A percentile compares a stretch with the other conserved stretches of the same genome.
These are phyloP conservation scores for Leucoraja erinaceus DNA, from an alignment of 2,113 vertebrate genomes.

Conservation along the genomic window DNA sequence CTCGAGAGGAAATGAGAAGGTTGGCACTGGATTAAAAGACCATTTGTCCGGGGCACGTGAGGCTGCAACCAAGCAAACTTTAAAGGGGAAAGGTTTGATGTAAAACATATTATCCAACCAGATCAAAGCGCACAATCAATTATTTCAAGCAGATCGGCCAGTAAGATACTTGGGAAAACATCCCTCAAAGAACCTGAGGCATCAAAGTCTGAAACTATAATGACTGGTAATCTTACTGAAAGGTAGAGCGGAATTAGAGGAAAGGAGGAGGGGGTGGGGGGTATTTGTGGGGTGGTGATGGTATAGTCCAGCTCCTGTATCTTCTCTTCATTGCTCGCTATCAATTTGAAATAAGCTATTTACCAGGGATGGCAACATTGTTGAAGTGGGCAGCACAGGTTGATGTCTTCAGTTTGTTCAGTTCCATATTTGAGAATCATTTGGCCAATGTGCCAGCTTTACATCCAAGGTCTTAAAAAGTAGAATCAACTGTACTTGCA, in stretches of 20 bases:
- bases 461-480: background rate
- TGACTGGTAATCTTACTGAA: too few species aligned
- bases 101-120: constrained; percentile 27
- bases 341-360: background rate
- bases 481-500: background rate
- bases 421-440: background rate
- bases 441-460: background rate
- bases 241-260: too few species aligned
- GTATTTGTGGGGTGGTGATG: too few species aligned
- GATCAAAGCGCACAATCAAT: constrained; percentile 25
- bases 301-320: too few species aligned
- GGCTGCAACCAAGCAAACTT: constrained; percentile 14
- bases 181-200: background rate
- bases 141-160: background rate
- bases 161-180: background rate
- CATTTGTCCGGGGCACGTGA: background rate
- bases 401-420: background rate
- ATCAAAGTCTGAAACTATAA: background rate
- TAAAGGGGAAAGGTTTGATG: constrained; percentile 13
- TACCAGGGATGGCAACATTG: background rate
- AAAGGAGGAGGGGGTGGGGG: too few species aligned
- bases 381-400: background rate
- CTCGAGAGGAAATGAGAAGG: constrained; percentile 29
- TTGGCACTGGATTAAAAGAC: constrained; percentile 19
- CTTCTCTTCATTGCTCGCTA: background rate